These are phyloP conservation scores for Dolichotis patagonum DNA, from an alignment of 2,113 vertebrate genomes.

Conservation along the genomic window DNA sequence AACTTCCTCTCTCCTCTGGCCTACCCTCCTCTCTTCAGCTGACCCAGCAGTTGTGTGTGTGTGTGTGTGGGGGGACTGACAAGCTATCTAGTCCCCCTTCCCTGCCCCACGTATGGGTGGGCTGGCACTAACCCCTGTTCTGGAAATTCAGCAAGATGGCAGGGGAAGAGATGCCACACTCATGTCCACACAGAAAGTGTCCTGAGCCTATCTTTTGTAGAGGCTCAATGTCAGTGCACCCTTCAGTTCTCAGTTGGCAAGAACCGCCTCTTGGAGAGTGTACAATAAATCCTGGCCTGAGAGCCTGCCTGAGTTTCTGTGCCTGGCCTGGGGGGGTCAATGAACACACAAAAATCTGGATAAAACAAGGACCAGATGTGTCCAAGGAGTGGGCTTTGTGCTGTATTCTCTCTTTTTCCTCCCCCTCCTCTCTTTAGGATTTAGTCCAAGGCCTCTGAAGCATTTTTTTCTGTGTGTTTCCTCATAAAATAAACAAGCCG, in stretches of 20 bases:
- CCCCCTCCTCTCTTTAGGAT: constrained; percentile 45
- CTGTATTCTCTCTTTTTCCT: not conserved
- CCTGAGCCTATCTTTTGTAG: not conserved
- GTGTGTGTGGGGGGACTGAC: no score
- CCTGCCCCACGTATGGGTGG: not conserved
- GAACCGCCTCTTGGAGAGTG: not conserved
- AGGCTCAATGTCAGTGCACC: no score
- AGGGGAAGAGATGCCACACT: not conserved
- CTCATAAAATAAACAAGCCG: constrained; percentile 72
- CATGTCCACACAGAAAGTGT: not conserved
- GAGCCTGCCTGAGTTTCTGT: not conserved
- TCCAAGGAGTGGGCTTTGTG: not conserved
- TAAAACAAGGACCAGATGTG: not conserved
- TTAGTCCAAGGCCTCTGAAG: constrained; percentile 25
- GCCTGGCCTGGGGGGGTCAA: not conserved
- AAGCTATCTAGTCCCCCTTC: not conserved
- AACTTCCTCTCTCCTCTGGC: no score
- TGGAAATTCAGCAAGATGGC: not conserved
- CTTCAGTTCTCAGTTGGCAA: not conserved
- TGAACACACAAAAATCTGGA: not conserved
- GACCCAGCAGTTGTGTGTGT: not conserved
- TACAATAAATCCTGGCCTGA: not conserved
- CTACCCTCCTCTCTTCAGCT: not conserved
- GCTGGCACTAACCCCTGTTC: not conserved
- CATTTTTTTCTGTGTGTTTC: constrained; percentile 42